Conservation (phyloP, 1,140 invertebrate species). For the Dysdera silvatica region DNA sequence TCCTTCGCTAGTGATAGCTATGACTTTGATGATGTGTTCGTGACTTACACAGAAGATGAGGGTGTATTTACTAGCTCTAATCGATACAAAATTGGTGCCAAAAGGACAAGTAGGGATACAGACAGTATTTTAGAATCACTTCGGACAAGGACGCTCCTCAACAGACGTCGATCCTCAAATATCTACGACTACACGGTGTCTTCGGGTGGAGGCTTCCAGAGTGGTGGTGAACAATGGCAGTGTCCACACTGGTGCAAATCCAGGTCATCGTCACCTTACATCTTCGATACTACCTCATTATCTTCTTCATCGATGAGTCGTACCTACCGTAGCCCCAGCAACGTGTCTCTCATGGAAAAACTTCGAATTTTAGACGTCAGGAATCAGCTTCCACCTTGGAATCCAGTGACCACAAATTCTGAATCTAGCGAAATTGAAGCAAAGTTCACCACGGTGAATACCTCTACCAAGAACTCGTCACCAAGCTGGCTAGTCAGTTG, state of each 20-base stretch:
- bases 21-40: constrained; percentile 34
- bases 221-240: constrained; percentile 12
- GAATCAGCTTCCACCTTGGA: constrained; percentile 17
- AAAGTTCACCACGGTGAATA: background rate
- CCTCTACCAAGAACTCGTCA: no score
- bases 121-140: constrained; percentile 5
- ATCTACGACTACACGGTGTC: constrained; percentile 15
- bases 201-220: constrained; percentile 7
- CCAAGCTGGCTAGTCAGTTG: no score
- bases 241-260: no score
- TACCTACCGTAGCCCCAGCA: background rate
- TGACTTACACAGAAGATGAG: constrained; percentile 33
- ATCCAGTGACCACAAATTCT: constrained; percentile 9
- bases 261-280: constrained; percentile 1
- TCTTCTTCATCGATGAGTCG: background rate
- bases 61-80: no score
- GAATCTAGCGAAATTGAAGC: background rate
- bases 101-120: background rate
- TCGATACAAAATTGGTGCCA: constrained; percentile 2
- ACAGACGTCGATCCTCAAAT: constrained; percentile 15
- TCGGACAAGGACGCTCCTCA: background rate
- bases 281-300: constrained; percentile 9
- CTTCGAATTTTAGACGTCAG: constrained; percentile 9
- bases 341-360: background rate
- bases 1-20: constrained; percentile 29